Conservation (phyloP, 2,113 vertebrate species). For the Salvator merianae region DNA sequence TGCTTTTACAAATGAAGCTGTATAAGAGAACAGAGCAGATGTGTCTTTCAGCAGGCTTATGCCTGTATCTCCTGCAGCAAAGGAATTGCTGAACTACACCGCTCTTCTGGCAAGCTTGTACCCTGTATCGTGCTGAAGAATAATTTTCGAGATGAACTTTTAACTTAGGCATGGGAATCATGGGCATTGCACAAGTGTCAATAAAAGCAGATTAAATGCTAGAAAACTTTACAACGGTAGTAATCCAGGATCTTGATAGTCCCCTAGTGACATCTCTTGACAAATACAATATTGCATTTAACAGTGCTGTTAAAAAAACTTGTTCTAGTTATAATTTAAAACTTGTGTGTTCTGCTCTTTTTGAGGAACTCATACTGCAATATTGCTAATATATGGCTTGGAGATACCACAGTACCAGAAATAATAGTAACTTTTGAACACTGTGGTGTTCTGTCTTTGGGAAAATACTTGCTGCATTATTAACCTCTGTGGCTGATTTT, state of each 20-base stretch:
- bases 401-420: too few species aligned
- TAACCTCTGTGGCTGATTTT: too few species aligned
- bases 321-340: neutral
- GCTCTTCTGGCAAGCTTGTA: neutral
- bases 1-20: conserved; percentile 28
- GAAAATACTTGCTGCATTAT: too few species aligned
- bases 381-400: neutral
- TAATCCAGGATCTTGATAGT: neutral
- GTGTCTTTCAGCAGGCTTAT: conserved; percentile 51
- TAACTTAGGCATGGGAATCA: neutral
- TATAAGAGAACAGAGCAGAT: conserved; percentile 39
- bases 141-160: neutral
- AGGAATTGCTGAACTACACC: conserved; percentile 10
- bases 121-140: neutral
- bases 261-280: neutral
- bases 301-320: neutral
- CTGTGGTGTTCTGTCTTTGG: neutral
- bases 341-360: neutral
- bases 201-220: neutral
- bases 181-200: neutral
- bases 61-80: conserved; percentile 26
- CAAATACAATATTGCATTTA: neutral
- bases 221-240: neutral
- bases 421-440: too few species aligned
- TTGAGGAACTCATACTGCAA: neutral